phyloP scores from a whole-genome alignment of 2,888 invertebrate genomes.

The Platypus cylindrus region DNA sequence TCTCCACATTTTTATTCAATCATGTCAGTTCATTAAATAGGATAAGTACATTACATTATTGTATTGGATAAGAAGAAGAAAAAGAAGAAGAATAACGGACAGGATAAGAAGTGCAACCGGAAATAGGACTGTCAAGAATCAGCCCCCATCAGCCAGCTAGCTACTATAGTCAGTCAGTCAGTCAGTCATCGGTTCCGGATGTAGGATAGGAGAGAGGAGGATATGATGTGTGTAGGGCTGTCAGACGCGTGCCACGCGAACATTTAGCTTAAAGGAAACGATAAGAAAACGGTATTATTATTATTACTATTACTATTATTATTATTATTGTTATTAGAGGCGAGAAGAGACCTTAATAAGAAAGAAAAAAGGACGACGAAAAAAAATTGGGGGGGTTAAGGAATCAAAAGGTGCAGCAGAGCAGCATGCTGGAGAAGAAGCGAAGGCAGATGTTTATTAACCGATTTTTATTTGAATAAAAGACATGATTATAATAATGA shows the following conservation, averaged over 20 bases:
- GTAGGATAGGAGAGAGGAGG: constrained; percentile 28
- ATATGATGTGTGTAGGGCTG: too few relatives aligned
- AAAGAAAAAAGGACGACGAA: too few relatives aligned
- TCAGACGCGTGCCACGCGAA: constrained; percentile 26
- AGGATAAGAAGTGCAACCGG: constrained; percentile 24
- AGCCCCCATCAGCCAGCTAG: too few relatives aligned
- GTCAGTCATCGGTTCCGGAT: constrained; percentile 23
- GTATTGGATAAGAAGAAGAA: constrained; percentile 12
- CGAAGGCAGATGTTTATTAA: constrained; percentile 17
- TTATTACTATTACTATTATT: too few relatives aligned
- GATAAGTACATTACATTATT: too few relatives aligned
- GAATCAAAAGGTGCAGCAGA: constrained; percentile 15
- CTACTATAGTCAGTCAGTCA: too few relatives aligned
- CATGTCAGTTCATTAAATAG: constrained; percentile 4
- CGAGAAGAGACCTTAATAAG: too few relatives aligned
- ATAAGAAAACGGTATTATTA: constrained; percentile 17
- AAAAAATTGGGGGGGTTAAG: constrained; percentile 10
- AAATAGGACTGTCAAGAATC: constrained; percentile 31
- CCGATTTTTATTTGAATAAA: constrained; percentile 9
- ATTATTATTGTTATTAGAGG: too few relatives aligned
- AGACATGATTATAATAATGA: too few relatives aligned
- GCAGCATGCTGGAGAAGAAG: too few relatives aligned
- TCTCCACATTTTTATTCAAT: background rate
- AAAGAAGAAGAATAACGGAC: constrained; percentile 21
- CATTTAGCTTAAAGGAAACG: constrained; percentile 22